These are phyloP conservation scores for Peromyscus melanophrys DNA, from an alignment of 2,797 vertebrate species.

Conservation along the genomic window DNA sequence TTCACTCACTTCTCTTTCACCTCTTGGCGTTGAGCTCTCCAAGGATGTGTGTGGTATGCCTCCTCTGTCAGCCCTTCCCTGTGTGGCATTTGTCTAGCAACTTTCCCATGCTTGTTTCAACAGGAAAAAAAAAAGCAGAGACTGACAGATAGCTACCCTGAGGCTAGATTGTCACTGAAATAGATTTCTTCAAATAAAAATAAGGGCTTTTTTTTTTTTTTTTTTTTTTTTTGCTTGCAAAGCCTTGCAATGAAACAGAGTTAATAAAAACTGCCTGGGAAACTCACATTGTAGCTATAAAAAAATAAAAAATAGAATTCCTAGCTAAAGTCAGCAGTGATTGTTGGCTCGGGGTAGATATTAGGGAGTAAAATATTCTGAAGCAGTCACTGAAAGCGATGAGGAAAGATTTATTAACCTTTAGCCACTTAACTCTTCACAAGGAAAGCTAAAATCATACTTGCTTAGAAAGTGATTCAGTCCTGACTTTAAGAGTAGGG, in stretches of 20 bases:
- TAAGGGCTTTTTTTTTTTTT: constrained; percentile 87
- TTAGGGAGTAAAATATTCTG: constrained; percentile 81
- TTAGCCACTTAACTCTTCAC: constrained; percentile 82
- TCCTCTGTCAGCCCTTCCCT: constrained; percentile 78
- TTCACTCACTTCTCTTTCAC: constrained; percentile 31
- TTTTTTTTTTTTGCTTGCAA: constrained; percentile 85
- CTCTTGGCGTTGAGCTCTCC: constrained; percentile 54
- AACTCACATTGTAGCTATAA: constrained; percentile 86
- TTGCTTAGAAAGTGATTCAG: constrained; percentile 56
- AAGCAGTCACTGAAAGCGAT: constrained; percentile 75
- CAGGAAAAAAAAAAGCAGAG: constrained; percentile 85
- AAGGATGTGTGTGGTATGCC: constrained; percentile 66
- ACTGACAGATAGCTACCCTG: constrained; percentile 89
- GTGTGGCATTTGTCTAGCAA: constrained; percentile 86
- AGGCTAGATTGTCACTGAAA: constrained; percentile 90
- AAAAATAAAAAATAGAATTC: constrained; percentile 85
- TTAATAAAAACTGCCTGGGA: constrained; percentile 90
- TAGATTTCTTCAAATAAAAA: constrained; percentile 91
- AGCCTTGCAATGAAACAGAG: constrained; percentile 86
- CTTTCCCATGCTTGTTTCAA: constrained; percentile 90
- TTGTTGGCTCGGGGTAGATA: constrained; percentile 82
- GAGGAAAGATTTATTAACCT: constrained; percentile 84
- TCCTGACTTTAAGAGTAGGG: constrained; percentile 38
- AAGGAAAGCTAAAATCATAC: constrained; percentile 58
- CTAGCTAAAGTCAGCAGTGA: constrained; percentile 85